phyloP scores from a whole-genome alignment of 2,888 invertebrate genomes.

The Nomada hirtipes region DNA sequence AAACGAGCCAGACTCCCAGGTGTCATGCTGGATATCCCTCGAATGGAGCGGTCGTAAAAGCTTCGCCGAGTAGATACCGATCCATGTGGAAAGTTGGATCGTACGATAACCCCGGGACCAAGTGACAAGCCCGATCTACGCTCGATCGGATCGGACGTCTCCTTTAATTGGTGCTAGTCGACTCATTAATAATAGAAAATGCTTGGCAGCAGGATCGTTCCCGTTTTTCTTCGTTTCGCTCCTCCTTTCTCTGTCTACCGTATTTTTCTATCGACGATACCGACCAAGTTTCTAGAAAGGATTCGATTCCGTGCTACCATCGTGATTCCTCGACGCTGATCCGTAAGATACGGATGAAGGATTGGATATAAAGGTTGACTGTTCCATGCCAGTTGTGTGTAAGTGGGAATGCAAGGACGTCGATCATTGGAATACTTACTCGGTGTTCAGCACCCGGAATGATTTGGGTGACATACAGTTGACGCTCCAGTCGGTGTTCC shows the following conservation, averaged over 20 bases:
- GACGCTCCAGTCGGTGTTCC: constrained; percentile 98
- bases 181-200: constrained; percentile 58
- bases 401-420: constrained; percentile 33
- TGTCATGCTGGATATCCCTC: constrained; percentile 58
- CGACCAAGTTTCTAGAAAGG: neutral
- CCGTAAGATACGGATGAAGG: constrained; percentile 12
- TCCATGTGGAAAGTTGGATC: constrained; percentile 62
- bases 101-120: constrained; percentile 51
- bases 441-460: constrained; percentile 93
- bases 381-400: constrained; percentile 19
- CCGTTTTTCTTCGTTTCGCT: constrained; percentile 9
- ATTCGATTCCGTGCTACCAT: constrained; percentile 13
- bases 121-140: constrained; percentile 62
- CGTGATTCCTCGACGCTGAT: constrained; percentile 40
- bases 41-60: constrained; percentile 49
- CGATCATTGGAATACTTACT: constrained; percentile 86
- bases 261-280: neutral
- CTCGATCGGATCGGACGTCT: constrained; percentile 55
- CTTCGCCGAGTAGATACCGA: constrained; percentile 55
- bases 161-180: constrained; percentile 65
- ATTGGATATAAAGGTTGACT: neutral
- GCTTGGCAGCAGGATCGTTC: constrained; percentile 8
- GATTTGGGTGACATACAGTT: constrained; percentile 97
- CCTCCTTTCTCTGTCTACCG: neutral
- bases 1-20: constrained; percentile 46